Conservation (phyloP, 2,888 invertebrate species). For the Dusona sp. region DNA sequence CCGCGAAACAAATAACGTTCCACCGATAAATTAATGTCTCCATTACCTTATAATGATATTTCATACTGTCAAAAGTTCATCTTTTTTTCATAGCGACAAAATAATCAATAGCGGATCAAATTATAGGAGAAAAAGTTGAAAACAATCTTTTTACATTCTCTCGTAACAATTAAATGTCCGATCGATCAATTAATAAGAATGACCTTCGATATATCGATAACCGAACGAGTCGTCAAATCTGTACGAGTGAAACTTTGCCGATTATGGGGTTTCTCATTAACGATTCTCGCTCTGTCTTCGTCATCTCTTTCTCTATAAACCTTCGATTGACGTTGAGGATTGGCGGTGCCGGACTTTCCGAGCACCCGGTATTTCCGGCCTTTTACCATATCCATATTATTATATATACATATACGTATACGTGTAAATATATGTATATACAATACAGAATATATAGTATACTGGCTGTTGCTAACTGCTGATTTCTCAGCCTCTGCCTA, state of each 20-base stretch:
- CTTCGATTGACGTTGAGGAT: conserved; percentile 37
- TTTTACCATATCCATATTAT: conserved; percentile 44
- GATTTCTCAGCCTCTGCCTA: conserved; percentile 55
- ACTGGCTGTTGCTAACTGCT: conserved; percentile 67
- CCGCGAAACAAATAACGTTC: no score
- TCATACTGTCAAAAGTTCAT: no score
- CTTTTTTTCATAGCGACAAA: no score
- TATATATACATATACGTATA: not conserved
- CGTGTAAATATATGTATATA: conserved; percentile 30
- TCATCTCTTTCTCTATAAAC: conserved; percentile 55
- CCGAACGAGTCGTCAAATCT: not conserved
- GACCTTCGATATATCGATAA: not conserved
- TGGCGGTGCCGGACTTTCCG: conserved; percentile 65
- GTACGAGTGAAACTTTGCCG: conserved; percentile 11
- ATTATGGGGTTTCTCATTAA: conserved; percentile 43
- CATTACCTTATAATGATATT: no score
- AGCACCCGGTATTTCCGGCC: conserved; percentile 82
- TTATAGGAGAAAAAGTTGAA: not conserved
- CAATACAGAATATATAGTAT: conserved; percentile 32
- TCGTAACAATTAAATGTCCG: not conserved
- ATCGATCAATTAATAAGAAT: conserved; percentile 1
- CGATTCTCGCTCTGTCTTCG: conserved; percentile 51
- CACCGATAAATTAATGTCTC: no score
- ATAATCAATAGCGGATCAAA: not conserved
- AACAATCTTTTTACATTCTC: not conserved